phyloP scores from a whole-genome alignment of 1,140 invertebrate genomes.

The Eurytemora carolleeae region DNA sequence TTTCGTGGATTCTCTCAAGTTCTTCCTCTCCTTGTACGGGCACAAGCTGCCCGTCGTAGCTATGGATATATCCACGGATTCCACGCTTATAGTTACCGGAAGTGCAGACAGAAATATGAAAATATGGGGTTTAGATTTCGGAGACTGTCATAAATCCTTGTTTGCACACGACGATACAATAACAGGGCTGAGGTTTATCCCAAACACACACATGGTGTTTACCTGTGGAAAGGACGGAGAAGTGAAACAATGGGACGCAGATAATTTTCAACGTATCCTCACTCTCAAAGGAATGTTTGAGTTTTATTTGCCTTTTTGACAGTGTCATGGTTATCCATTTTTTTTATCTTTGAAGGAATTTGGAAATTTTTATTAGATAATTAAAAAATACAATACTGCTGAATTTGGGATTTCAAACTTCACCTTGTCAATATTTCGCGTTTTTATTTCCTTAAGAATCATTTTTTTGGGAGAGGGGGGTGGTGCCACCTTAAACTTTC shows the following conservation, averaged over 20 bases:
- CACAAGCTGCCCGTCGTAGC: slow-evolving; percentile 84
- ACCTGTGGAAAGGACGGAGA: slow-evolving; percentile 77
- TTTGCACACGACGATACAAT: slow-evolving; percentile 85
- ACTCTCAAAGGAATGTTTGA: slow-evolving; percentile 49
- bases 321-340: too few relatives aligned
- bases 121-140: slow-evolving; percentile 96
- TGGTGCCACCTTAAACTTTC: too few relatives aligned
- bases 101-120: slow-evolving; percentile 88
- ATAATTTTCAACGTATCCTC: slow-evolving; percentile 70
- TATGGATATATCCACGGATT: slow-evolving; percentile 85
- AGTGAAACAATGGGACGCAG: slow-evolving; percentile 91
- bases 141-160: slow-evolving; percentile 46
- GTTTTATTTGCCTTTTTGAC: background rate
- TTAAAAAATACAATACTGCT: too few relatives aligned
- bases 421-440: too few relatives aligned
- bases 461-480: too few relatives aligned
- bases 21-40: slow-evolving; percentile 85
- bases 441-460: too few relatives aligned
- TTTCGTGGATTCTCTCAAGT: slow-evolving; percentile 82
- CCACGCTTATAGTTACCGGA: slow-evolving; percentile 68
- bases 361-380: too few relatives aligned
- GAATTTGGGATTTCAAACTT: too few relatives aligned
- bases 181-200: slow-evolving; percentile 65
- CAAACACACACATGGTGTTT: slow-evolving; percentile 80
- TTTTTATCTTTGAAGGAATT: too few relatives aligned